phyloP scores from a whole-genome alignment of 2,113 vertebrate species.

The Mustela nigripes region DNA sequence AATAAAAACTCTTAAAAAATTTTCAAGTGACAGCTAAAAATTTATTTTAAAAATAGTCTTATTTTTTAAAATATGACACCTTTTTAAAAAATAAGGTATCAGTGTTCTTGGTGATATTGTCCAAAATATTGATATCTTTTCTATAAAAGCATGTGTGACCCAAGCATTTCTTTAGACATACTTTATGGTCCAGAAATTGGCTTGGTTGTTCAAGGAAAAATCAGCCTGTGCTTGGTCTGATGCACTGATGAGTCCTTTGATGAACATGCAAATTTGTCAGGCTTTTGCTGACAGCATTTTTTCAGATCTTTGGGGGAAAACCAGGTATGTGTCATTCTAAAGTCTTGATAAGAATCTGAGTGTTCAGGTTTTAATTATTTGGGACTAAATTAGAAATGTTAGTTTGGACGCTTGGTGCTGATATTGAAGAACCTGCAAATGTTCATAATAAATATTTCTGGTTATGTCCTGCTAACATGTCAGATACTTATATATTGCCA shows the following conservation, averaged over 20 bases:
- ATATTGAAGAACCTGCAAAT: neutral
- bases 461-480: neutral
- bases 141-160: neutral
- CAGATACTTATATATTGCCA: neutral
- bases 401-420: neutral
- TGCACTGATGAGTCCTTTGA: neutral
- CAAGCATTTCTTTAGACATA: neutral
- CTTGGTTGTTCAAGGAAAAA: neutral
- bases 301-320: neutral
- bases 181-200: neutral
- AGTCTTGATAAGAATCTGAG: neutral
- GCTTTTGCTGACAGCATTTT: neutral
- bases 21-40: no score
- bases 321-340: neutral
- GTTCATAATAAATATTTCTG: neutral
- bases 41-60: neutral
- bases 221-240: neutral
- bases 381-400: neutral
- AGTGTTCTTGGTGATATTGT: neutral
- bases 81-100: neutral
- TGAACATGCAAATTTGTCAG: neutral
- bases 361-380: neutral
- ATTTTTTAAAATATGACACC: neutral
- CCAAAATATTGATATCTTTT: neutral
- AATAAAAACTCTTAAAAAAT: no score